Base-by-base conservation (phyloP, 2,113 vertebrate species). In the Alligator mississippiensis region DNA sequence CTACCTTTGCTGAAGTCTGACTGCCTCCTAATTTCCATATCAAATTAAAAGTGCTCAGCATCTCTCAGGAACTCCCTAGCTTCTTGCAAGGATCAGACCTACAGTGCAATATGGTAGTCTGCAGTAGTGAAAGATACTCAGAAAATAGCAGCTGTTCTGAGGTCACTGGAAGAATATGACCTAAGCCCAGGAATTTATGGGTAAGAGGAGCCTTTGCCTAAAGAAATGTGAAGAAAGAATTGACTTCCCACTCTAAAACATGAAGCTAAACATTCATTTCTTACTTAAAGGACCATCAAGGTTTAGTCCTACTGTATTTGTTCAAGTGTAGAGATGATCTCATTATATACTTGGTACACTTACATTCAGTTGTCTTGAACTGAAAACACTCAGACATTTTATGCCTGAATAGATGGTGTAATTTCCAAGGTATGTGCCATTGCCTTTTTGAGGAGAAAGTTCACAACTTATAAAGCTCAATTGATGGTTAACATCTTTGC, bases 271-370 rank as follows among this genome's bases (percentile, higher is more conserved):
- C 90, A 58, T 30, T 93, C 34, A 62, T 30, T 82, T 87, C 68
- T 90, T 90, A 38, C 68, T 77, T 85, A 74, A 76, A 93, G 61
- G 16, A 77, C 60, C 61, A 61, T 94, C 77, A 55, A 54, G 54
- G 54, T 93, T 94, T 93, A 94, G 92, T 96, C 89, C 77, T 82
- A 72, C 85, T 96, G 93, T 95, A 97, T 87, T 91, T 94, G 92
- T 97, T 97, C 97, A 97, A 94, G 94, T 83, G 90, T 93, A 57
- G 2, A 98, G 92, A 97, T 96, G 90, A 95, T 96, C 94, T 97
- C 97, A 96, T 93, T 93, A 22, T 86, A n/a, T 80, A 96, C 94
- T 96, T 95, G 97, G 78, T 93, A 59, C 84, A 72, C 85, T 90
- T 89, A 72, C 3, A 4, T 93, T 95, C 92, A 7, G 0, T 94